Evolutionary conservation across 2,888 invertebrate species (phyloP).

Genomic region (Malthinus flaveolus): DNA sequence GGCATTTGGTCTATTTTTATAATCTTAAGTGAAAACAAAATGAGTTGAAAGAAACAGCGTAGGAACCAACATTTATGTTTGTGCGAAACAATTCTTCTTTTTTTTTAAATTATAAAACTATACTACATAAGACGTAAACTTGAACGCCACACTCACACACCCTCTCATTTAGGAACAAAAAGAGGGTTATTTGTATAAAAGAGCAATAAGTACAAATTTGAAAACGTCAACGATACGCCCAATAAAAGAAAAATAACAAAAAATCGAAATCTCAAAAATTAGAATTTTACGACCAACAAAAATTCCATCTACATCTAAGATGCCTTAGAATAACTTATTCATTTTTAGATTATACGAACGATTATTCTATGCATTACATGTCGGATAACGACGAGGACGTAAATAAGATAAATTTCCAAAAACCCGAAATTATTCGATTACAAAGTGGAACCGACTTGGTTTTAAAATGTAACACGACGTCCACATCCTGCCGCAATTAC

Average conservation of each 20-base stretch:
- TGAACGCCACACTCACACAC: too few species aligned
- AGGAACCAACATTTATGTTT: neutral
- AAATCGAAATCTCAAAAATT: too few species aligned
- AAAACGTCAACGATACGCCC: too few species aligned
- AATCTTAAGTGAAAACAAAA: neutral
- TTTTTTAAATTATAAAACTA: too few species aligned
- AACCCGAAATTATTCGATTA: slow-evolving; percentile 39
- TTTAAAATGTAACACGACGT: slow-evolving; percentile 38
- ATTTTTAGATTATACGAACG: slow-evolving; percentile 39
- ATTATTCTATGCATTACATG: slow-evolving; percentile 34
- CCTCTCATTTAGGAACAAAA: too few species aligned
- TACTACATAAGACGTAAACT: too few species aligned
- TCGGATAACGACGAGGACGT: slow-evolving; percentile 20
- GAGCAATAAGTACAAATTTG: too few species aligned
- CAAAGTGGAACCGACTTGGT: slow-evolving; percentile 42
- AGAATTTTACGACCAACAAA: too few species aligned
- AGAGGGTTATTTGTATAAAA: too few species aligned
- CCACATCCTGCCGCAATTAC: slow-evolving; percentile 33
- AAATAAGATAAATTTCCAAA: slow-evolving; percentile 21
- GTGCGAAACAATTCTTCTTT: too few species aligned
- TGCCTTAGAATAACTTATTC: neutral
- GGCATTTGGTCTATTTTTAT: slow-evolving; percentile 4
- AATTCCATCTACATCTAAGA: too few species aligned
- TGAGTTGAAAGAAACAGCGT: neutral
- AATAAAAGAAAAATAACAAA: too few species aligned